These are phyloP conservation scores for Macroglossus sobrinus DNA, from an alignment of 2,113 vertebrate genomes.

Conservation along the genomic window DNA sequence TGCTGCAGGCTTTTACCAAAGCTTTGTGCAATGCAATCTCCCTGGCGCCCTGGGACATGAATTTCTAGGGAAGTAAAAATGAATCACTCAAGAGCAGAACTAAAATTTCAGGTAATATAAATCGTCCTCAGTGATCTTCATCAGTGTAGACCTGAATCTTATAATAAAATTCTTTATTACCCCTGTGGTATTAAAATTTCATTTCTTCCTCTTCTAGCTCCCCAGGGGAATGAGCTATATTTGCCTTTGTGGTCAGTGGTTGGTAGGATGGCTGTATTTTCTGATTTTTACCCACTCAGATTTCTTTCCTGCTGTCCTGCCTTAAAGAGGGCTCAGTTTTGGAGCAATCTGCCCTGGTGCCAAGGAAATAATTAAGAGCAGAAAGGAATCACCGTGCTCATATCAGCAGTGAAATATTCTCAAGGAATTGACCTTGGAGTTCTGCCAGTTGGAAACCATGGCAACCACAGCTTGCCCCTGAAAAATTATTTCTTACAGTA, in stretches of 20 bases:
- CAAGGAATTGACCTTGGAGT: slow-evolving; percentile 60
- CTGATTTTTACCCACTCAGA: background rate
- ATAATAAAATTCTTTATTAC: background rate
- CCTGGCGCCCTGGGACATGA: background rate
- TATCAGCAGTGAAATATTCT: slow-evolving; percentile 50
- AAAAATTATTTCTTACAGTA: slow-evolving; percentile 55
- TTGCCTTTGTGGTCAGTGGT: background rate
- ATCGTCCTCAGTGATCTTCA: background rate
- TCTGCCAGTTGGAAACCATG: slow-evolving; percentile 59
- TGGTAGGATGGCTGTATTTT: background rate
- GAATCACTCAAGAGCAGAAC: background rate
- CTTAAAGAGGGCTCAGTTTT: background rate
- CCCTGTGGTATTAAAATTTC: slow-evolving; percentile 17
- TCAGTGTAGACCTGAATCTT: background rate
- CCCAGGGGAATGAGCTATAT: background rate
- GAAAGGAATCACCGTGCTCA: background rate
- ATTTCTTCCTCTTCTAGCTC: background rate
- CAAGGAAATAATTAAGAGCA: background rate
- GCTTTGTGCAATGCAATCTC: background rate
- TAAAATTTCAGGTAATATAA: background rate
- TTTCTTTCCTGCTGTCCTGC: background rate
- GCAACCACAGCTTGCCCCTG: slow-evolving; percentile 54
- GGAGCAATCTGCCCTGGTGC: background rate
- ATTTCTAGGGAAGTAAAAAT: slow-evolving; percentile 17
- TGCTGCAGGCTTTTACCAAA: background rate